Conservation (phyloP, 2,888 invertebrate species). For the Caradrina kadenii region DNA sequence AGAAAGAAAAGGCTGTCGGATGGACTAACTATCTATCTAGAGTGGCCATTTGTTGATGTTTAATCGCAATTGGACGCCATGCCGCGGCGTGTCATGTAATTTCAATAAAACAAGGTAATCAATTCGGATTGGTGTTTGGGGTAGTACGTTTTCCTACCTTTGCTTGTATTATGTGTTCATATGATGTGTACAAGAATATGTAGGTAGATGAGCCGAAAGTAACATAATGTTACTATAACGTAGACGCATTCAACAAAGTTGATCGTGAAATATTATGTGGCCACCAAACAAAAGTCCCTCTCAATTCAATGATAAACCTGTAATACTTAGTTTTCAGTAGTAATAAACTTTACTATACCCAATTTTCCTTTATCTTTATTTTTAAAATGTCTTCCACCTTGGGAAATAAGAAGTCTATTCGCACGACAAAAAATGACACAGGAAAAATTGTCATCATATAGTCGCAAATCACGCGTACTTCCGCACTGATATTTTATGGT, state of each 20-base stretch:
- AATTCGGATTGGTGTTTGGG: background rate
- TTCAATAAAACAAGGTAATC: background rate
- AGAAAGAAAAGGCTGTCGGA: background rate
- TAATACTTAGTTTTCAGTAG: background rate
- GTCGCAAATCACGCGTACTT: background rate
- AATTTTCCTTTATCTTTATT: background rate
- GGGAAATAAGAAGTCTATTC: background rate
- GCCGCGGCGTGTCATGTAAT: background rate
- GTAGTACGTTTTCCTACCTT: background rate
- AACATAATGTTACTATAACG: conserved; percentile 6
- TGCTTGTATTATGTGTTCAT: background rate
- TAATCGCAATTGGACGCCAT: background rate
- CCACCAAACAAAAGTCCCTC: background rate
- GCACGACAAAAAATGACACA: background rate
- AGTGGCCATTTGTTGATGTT: background rate
- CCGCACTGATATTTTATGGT: background rate
- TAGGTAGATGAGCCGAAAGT: conserved; percentile 8
- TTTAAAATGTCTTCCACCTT: too few species aligned
- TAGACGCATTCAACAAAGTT: background rate
- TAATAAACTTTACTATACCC: background rate
- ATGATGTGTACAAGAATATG: conserved; percentile 2
- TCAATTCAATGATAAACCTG: background rate
- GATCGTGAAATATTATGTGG: conserved; percentile 3
- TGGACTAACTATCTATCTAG: background rate
- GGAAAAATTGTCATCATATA: background rate